Evolutionary conservation across 2,888 invertebrate species (phyloP), one percentile per base, ranked within the genome.

Genomic region (Drosophila dives): DNA sequence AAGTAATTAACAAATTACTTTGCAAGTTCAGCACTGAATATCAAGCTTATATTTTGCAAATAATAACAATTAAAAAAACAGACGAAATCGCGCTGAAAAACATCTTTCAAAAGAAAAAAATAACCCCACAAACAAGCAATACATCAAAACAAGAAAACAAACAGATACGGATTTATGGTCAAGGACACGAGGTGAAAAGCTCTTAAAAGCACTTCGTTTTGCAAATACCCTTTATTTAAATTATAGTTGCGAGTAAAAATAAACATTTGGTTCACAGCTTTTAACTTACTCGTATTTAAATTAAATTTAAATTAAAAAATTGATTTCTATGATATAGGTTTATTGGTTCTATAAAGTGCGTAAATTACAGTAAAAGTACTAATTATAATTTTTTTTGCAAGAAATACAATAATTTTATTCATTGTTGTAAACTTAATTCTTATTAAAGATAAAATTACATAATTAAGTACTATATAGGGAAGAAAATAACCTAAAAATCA

Each of bases 1-100:
- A 78, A 72, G 76, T 83, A 83, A 86, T 83, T 83, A 82, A 72
- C 77, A 69, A 85, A 80, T 88, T 82, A 82, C 72, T 72, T 56
- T 67, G 76, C 78, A 80, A 75, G 68, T 71, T 69, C 69, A 62
- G 65, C 61, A 61, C 68, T 54, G 73, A 74, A 85, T 85, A 84
- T 72, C 75, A 88, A 88, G 77, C 81, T 68, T 80, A 88, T 67
- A 83, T 80, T 86, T 67, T n/a, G 72, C 74, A 80, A 80, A 80
- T 70, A 85, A 65, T 60, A 72, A 48, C 8, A 23, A 23, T 15
- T 17, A 55, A 34, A 48, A 48, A 62, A 51, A 50, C 49, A 69
- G 49, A 54, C 60, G 38, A 54, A 45, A 45, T 38, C 40, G 26
- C 48, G 51, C 63, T 48, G 58, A 48, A 66, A 86, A 86, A 80